Evolutionary conservation across 2,888 invertebrate genomes (phyloP), one percentile per base, ranked within the genome.

Genomic region (Branchipolynoe longqiensis): DNA sequence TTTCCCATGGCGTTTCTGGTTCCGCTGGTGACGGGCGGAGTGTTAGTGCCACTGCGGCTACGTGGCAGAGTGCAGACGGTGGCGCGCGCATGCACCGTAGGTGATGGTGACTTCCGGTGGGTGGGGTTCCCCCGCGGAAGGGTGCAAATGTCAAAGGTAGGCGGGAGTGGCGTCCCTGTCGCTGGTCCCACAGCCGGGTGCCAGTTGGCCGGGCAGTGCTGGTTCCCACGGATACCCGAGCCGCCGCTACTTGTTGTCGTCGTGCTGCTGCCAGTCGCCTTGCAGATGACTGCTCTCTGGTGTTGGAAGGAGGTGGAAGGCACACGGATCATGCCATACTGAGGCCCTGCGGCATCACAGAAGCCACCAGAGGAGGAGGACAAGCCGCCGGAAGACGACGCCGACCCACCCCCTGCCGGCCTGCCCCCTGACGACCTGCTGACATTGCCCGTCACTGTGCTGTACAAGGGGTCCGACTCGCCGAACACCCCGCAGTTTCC

Each of bases 401-500:
- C n/a, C n/a, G n/a, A n/a, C n/a, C n/a, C n/a, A n/a, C n/a, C n/a
- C n/a, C n/a, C n/a, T n/a, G n/a, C n/a, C n/a, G n/a, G n/a, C n/a
- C n/a, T n/a, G n/a, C n/a, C n/a, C n/a, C n/a, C n/a, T n/a, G n/a
- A n/a, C n/a, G n/a, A n/a, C n/a, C n/a, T n/a, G n/a, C n/a, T n/a
- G n/a, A n/a, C n/a, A n/a, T n/a, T n/a, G n/a, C 28, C 18, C 8
- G 78, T 78, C 25, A 78, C 78, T 2, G 78, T 78, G 31, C 78
- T 78, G 28, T 78, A 78, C 22, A 78, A 22, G 1, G 78, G 78
- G 78, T 78, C 78, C 48, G 78, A 78, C 31, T 78, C 78, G 18
- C 78, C 78, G 28, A 78, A 78, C 54, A 78, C 78, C 28, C 78
- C 78, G 28, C 78, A 78, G 78, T 78, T 78, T 1, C 78, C 78